Evolutionary conservation across 2,113 vertebrate species (phyloP), one percentile per base, ranked within the genome.

Genomic region (Hepsetus odoe): DNA sequence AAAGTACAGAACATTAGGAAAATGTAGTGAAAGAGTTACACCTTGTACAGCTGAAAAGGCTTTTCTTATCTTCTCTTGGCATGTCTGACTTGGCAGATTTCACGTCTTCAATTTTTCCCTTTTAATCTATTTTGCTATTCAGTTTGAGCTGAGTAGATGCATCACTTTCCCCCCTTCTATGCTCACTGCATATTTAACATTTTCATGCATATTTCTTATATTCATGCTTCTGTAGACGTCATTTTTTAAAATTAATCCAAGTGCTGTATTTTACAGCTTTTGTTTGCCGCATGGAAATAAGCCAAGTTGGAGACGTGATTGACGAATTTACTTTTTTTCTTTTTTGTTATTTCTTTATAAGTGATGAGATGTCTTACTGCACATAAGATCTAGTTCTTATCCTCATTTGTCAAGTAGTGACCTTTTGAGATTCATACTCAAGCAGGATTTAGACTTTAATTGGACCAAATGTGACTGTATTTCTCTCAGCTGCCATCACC

Each of bases 381-480:
- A 66, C 42, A 42, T 53, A 32, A 13, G 72, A 22, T 22, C 49
- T 28, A 53, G 10, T 70, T 82, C 44, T 35, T 13, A 59, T 38
- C 32, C 51, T 82, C 72, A 51, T 84, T 80, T 55, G 71, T 78
- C 46, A 51, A 44, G 35, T 59, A 22, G 20, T 64, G 72, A 84
- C 82, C 72, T 85, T 79, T 80, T 49, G 33, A 74, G 73, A 74
- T 58, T 40, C 44, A 46, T 8, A n/a, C 26, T 7, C 20, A 58
- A 33, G 40, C 67, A 73, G 76, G 46, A 72, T 64, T 74, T 26
- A 56, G 64, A 46, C 44, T 82, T 46, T 77, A 86, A 85, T 84
- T 86, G 74, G 64, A 8, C 20, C 22, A 79, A 69, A 67, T 78
- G 26, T 61, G 12, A 58, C 13, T 26, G 26, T 28, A 55, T 74